A percentile compares a stretch with the other conserved stretches of the same genome.
Evolutionary conservation across 2,888 invertebrate species (phyloP).

Genomic region (Mylabris sibirica): DNA sequence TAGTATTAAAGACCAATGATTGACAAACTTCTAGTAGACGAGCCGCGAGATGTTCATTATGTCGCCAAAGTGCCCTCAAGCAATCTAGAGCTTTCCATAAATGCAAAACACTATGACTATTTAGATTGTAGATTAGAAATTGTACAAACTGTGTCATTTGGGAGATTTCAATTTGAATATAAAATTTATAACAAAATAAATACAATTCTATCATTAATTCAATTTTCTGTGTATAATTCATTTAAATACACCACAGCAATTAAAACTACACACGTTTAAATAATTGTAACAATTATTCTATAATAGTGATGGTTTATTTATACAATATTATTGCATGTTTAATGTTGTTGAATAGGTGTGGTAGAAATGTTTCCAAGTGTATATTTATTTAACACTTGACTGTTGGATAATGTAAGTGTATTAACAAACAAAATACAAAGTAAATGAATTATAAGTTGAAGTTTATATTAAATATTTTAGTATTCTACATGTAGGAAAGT

Average conservation of each 20-base stretch:
- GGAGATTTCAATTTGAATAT: not conserved
- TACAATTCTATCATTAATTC: not conserved
- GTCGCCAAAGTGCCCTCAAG: no score
- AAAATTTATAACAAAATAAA: not conserved
- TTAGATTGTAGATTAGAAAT: no score
- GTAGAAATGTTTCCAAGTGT: not conserved
- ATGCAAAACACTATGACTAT: no score
- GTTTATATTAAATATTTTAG: conserved; percentile 1
- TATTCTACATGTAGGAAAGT: not conserved
- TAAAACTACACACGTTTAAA: not conserved
- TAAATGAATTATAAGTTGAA: not conserved
- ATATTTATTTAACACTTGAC: conserved; percentile 6
- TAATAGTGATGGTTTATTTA: not conserved
- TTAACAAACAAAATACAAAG: not conserved
- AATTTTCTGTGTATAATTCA: not conserved
- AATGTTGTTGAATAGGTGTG: not conserved
- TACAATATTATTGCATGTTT: not conserved
- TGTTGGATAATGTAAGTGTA: not conserved
- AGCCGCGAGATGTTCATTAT: no score
- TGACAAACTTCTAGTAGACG: no score
- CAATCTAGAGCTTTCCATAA: no score
- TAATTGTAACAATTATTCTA: not conserved
- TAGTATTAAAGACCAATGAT: no score
- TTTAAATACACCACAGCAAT: not conserved
- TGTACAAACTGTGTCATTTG: not conserved